Base-by-base conservation (phyloP, 2,888 invertebrate species). In the Laspeyria flexula region DNA sequence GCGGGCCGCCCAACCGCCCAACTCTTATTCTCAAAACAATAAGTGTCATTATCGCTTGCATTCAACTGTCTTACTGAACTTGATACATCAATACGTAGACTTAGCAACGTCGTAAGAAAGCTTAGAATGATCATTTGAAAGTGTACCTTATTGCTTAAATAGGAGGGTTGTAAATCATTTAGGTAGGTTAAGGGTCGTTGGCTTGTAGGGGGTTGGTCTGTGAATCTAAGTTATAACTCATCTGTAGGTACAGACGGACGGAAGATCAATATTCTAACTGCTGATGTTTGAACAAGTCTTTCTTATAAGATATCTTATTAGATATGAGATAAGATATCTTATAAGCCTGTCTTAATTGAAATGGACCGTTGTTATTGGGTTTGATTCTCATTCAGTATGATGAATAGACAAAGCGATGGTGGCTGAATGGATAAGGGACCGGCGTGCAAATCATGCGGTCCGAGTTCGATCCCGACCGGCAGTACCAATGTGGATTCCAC, bases 61-160 rank as follows among this genome's bases (percentile, higher is more conserved):
- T 53, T 55, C 67, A 67, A 84, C 82, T 84, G 82, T 87, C 90
- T 88, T 89, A 81, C 79, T 81, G 80, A 82, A 83, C 83, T 83
- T 80, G 79, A 78, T 75, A 77, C 69, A 70, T 73, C 62, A 74
- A 70, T 69, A 72, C 63, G 81, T 62, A 91, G 90, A 90, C 90
- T 81, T 82, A 66, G 76, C 73, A 90, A 85, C 74, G 90, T 84
- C 88, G 80, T 82, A 91, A 90, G 87, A 82, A 81, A 80, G 73
- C 50, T 55, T 64, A 55, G 47, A 55, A 53, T 61, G 64, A 80
- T 76, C 80, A 73, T 75, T 75, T 78, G 77, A 85, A 87, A 85
- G 79, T 77, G 77, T 68, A 59, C 77, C 82, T 72, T 86, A 74
- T 74, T 73, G 47, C 58, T 55, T 55, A 77, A 57, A 67, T 77